phyloP scores from a whole-genome alignment of 2,888 invertebrate species.

The Petrolisthes cinctipes region DNA sequence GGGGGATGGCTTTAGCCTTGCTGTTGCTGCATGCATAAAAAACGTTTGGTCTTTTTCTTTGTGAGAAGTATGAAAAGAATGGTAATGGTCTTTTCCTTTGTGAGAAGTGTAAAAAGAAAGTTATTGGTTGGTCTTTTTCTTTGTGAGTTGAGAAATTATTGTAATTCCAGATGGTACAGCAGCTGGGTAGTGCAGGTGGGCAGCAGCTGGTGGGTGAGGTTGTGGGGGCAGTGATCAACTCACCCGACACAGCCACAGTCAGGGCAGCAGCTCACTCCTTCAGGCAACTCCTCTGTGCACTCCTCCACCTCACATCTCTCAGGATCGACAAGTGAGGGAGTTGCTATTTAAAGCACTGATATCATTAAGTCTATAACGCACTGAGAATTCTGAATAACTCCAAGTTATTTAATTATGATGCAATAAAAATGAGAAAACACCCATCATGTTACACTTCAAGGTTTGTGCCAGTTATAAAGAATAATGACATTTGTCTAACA shows the following conservation, averaged over 20 bases:
- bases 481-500: too few species aligned
- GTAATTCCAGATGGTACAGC: slow-evolving; percentile 45
- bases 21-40: not conserved
- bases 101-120: not conserved
- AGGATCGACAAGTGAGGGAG: slow-evolving; percentile 22
- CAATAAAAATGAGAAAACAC: too few species aligned
- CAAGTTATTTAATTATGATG: too few species aligned
- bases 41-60: not conserved
- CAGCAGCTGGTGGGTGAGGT: slow-evolving; percentile 54
- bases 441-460: too few species aligned
- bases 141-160: not conserved
- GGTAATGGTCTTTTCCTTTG: not conserved
- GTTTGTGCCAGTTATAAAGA: too few species aligned
- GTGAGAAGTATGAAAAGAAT: not conserved
- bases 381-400: too few species aligned
- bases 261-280: slow-evolving; percentile 39
- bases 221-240: slow-evolving; percentile 38
- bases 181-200: slow-evolving; percentile 32
- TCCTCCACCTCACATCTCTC: slow-evolving; percentile 41
- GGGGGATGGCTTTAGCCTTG: not conserved
- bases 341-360: too few species aligned
- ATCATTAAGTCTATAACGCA: too few species aligned
- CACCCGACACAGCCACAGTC: slow-evolving; percentile 21
- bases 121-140: too few species aligned
- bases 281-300: slow-evolving; percentile 51